Percentiles rank a stretch among this genome's conserved stretches.
These are phyloP conservation scores for Epinotia ramella DNA, from an alignment of 2,888 invertebrate genomes.

Conservation along the genomic window DNA sequence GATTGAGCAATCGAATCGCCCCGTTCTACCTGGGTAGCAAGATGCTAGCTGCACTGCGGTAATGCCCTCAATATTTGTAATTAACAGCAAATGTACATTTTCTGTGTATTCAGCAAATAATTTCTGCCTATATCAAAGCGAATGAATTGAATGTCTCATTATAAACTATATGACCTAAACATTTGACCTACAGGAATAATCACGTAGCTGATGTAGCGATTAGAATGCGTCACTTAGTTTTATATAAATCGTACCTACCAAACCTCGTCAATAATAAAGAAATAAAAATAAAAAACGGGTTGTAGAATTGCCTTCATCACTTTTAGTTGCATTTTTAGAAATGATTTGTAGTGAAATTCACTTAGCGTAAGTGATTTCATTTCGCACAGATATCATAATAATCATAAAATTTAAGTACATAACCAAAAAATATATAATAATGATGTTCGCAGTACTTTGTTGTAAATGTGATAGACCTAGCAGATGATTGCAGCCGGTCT, in stretches of 20 bases:
- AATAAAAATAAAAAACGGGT: not conserved
- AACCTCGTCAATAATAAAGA: not conserved
- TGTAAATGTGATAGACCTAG: not conserved
- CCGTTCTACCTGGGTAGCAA: not conserved
- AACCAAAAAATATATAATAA: not conserved
- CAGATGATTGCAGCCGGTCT: not conserved
- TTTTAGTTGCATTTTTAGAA: slow-evolving; percentile 32
- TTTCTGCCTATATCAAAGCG: not conserved
- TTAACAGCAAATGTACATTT: not conserved
- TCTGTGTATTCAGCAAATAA: not conserved
- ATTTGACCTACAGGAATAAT: slow-evolving; percentile 35
- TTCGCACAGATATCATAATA: slow-evolving; percentile 13
- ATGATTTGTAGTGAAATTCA: slow-evolving; percentile 30
- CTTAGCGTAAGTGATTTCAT: slow-evolving; percentile 16
- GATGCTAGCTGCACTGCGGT: not conserved
- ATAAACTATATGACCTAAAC: slow-evolving; percentile 24
- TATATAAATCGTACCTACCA: not conserved
- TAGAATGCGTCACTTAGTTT: slow-evolving; percentile 23
- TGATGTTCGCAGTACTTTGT: not conserved
- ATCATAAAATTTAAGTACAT: not conserved
- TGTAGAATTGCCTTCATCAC: slow-evolving; percentile 29
- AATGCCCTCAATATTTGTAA: not conserved
- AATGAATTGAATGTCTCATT: not conserved
- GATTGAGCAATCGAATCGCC: not conserved
- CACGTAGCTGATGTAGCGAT: slow-evolving; percentile 37